These are phyloP conservation scores for Hemitrygon akajei DNA, from an alignment of 2,797 vertebrate genomes.

Conservation along the genomic window DNA sequence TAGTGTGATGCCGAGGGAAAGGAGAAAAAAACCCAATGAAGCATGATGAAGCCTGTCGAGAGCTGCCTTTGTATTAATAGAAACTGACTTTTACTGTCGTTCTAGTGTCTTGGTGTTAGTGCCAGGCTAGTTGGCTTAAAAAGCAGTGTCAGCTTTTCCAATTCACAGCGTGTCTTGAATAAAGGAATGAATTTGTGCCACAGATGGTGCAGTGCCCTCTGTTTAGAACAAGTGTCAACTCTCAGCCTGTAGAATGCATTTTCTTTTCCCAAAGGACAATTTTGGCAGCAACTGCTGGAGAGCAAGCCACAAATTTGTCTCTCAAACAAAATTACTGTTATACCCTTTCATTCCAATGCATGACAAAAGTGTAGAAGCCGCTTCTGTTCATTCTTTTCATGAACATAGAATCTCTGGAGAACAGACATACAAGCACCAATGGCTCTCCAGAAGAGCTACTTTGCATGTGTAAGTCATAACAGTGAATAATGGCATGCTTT, in stretches of 20 bases:
- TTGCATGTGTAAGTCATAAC: background rate
- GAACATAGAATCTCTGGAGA: background rate
- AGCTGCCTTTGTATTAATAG: background rate
- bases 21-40: background rate
- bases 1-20: background rate
- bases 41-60: background rate
- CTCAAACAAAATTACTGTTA: background rate
- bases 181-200: background rate
- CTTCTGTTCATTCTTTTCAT: background rate
- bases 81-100: constrained; percentile 1
- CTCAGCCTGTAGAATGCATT: background rate
- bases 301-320: background rate
- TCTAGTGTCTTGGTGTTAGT: background rate
- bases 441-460: background rate
- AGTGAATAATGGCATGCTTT: too few relatives aligned
- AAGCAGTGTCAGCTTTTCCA: background rate
- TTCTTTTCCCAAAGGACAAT: background rate
- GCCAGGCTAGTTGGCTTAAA: constrained; percentile 1
- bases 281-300: background rate
- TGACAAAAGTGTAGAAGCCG: background rate
- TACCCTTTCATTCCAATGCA: background rate
- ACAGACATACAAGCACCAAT: background rate
- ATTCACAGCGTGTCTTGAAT: background rate
- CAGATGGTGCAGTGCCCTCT: background rate
- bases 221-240: background rate